Base-by-base conservation (phyloP, 1,140 invertebrate species). In the Antheraea mylitta region DNA sequence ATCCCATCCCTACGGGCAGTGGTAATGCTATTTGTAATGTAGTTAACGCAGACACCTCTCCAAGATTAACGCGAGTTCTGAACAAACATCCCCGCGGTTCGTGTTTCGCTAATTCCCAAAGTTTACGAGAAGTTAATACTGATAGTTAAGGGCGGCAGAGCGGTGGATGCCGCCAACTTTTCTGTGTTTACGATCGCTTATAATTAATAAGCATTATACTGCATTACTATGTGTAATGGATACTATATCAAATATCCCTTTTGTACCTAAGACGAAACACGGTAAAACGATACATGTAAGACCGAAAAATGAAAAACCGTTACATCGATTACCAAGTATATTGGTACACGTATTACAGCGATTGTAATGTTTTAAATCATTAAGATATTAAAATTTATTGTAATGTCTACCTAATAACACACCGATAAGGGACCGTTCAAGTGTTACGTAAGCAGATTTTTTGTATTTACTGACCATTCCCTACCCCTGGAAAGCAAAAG, bases 41-140 rank as follows among this genome's bases (percentile, higher is more conserved):
- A 53, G 45, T 53, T 53, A 53, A 16, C 45, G 45, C 13, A 62
- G 22, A 62, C 61, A 62, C 22, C 61, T 36, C 18, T 37, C 22
- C 22, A 16, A 62, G 19, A 62, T 62, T 62, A 62, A 62, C 61
- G 61, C 36, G 22, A 62, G 22, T 62, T 62, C 19, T 37, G 36
- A 62, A 62, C 61, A 62, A 62, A 62, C 61, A 62, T 62, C 61
- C 16, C 45, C 45, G 45, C 61, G 61, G 16, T 36, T 62, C 19
- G 22, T 62, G 61, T 62, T 62, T 62, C 61, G 61, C 61, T 62
- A 62, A 62, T 62, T 62, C 61, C 22, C 18, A 22, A 62, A 62
- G 61, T 62, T 62, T 37, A 22, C 19, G 22, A 16, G 22, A 62
- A 62, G 19, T 62, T 62, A 62, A 62, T 37, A 53, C 45, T 53